Base-by-base conservation (phyloP, 1,140 invertebrate genomes). In the Doryteuthis pealeii region DNA sequence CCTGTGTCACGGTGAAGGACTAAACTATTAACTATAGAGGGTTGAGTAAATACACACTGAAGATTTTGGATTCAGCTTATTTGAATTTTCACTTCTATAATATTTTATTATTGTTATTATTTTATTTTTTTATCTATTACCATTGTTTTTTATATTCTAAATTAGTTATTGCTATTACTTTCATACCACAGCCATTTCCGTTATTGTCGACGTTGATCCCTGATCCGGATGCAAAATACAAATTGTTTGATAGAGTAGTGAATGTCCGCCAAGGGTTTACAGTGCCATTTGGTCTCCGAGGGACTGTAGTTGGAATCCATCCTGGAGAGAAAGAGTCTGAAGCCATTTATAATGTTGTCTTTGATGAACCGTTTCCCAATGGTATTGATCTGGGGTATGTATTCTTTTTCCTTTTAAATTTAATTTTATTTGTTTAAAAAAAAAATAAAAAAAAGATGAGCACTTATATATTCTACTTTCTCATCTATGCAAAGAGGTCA, bases 191-290 rank as follows among this genome's bases (percentile, higher is more conserved):
- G 86, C 85, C 86, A 3, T 40, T 85, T 22, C 66, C 78, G 2
- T 80, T 78, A 22, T 81, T 82, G 71, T 79, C 82, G 6, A 74
- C 77, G 5, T 32, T 86, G 65, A 78, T 90, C 1, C 92, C 94
- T 0, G 95, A 96, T 88, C 87, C 90, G 0, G 88, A 85, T 22
- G 90, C 92, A 0, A 90, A 89, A 4, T 93, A 91, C 84, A 79
- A 89, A 76, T 80, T 98, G 62, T 93, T 94, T 78, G 96, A 98
- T 85, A 90, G 96, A 72, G 92, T 99, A 54, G 91, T 97, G 2
- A 92, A 93, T 79, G 91, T 94, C 0, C 90, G 92, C 45, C 90
- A 92, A 66, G 91, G 91, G 68, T 93, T 92, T 79, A 4, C 54
- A n/a, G 94, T 96, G 12, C 95, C 95, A 0, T 86, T 94, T 22